Conservation (phyloP, 2,888 invertebrate species). For the Tiphia femorata region DNA sequence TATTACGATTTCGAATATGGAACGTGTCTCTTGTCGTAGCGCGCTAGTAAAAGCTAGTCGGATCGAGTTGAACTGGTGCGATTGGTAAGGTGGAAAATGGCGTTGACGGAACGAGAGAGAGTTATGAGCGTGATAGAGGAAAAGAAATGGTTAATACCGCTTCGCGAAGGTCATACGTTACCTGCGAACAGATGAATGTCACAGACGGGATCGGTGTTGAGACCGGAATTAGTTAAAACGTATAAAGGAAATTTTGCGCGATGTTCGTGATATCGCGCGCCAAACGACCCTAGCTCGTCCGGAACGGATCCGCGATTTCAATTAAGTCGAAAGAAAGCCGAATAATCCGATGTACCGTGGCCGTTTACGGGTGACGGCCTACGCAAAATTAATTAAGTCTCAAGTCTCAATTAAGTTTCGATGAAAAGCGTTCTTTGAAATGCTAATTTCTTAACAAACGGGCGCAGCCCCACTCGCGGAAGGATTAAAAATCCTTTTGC, state of each 20-base stretch:
- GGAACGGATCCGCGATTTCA: conserved; percentile 64
- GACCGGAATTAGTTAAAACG: not conserved
- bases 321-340: conserved; percentile 66
- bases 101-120: too few species aligned
- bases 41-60: too few species aligned
- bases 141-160: too few species aligned
- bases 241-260: not conserved
- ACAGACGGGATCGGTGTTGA: not conserved
- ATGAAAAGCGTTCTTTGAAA: conserved; percentile 68
- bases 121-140: too few species aligned
- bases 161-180: too few species aligned
- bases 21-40: too few species aligned
- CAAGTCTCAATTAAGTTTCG: conserved; percentile 68
- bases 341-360: conserved; percentile 52
- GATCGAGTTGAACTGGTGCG: too few species aligned
- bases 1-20: too few species aligned
- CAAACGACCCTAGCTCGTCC: too few species aligned
- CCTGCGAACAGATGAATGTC: too few species aligned
- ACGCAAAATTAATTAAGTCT: conserved; percentile 67
- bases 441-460: conserved; percentile 68
- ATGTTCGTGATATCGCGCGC: conserved; percentile 36
- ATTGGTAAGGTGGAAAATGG: too few species aligned
- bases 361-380: conserved; percentile 34
- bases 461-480: conserved; percentile 42
- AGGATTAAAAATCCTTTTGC: conserved; percentile 52